Evolutionary conservation across 64 coral and sea anemone species (phyloP).

Genomic region (Montipora cactus): DNA sequence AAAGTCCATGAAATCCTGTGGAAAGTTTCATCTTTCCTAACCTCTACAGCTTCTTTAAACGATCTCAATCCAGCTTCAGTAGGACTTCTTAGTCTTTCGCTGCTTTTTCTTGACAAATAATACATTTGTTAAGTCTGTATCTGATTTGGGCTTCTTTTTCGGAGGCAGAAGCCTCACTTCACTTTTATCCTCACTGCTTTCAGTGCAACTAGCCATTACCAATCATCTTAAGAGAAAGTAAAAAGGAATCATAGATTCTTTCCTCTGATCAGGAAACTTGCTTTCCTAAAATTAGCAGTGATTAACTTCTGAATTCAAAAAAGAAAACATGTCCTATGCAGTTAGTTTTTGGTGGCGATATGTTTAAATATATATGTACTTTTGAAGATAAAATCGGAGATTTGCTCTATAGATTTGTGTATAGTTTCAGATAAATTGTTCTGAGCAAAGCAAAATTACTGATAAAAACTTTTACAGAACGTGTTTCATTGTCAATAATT

Average conservation of each 20-base stretch:
- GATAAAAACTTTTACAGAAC: too few species aligned
- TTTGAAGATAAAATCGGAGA: conserved; percentile 1
- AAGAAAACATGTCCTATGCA: too few species aligned
- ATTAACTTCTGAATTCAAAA: too few species aligned
- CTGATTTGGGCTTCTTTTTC: too few species aligned
- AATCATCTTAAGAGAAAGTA: neutral
- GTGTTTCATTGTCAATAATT: too few species aligned
- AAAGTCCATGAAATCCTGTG: neutral
- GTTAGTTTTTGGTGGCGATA: neutral
- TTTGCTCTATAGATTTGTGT: conserved; percentile 4
- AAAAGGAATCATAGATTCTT: neutral
- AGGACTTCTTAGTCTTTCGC: neutral
- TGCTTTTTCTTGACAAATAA: conserved; percentile 25
- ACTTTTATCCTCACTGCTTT: neutral
- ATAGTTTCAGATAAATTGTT: neutral
- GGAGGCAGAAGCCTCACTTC: neutral
- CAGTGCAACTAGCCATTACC: neutral
- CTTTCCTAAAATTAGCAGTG: neutral
- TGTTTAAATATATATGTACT: neutral
- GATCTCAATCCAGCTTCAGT: conserved; percentile 1
- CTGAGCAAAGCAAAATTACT: neutral
- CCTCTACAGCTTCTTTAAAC: neutral
- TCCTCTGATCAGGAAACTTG: neutral
- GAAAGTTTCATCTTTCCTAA: conserved; percentile 8
- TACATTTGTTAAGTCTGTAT: conserved; percentile 6